A percentile compares a stretch with the other conserved stretches of the same genome.
Conservation (phyloP, 2,113 vertebrate genomes). For the Ginglymostoma cirratum region DNA sequence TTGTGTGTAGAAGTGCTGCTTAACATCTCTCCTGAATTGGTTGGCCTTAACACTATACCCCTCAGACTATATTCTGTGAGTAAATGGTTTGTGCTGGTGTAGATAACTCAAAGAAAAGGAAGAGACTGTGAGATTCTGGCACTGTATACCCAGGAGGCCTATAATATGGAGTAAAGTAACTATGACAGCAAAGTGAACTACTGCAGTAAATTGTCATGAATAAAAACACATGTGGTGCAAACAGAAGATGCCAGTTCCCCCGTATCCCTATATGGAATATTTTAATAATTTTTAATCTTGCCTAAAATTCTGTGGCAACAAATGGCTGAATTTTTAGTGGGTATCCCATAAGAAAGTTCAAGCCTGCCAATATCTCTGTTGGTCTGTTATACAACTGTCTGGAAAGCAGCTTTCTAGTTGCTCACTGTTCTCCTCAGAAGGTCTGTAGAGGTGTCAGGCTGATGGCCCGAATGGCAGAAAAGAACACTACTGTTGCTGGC, state of each 20-base stretch:
- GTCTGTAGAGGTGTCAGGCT: no score
- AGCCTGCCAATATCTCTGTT: no score
- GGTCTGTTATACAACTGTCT: no score
- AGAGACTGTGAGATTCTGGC: background rate
- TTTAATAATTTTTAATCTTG: background rate
- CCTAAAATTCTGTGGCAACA: background rate
- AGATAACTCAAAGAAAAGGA: background rate
- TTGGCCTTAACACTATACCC: background rate
- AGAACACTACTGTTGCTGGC: no score
- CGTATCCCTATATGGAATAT: background rate
- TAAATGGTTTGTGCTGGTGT: background rate
- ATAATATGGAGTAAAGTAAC: background rate
- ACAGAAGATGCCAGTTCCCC: background rate
- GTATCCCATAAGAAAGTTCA: no score
- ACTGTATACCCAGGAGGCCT: background rate
- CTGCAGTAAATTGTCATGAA: background rate
- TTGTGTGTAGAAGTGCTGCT: no score
- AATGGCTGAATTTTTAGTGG: background rate
- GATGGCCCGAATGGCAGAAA: no score
- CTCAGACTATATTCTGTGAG: background rate
- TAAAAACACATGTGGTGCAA: background rate
- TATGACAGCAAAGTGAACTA: background rate
- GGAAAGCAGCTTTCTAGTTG: no score
- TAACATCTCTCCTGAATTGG: no score
- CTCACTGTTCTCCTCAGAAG: no score